Evolutionary conservation across 1,140 invertebrate species (phyloP).

Genomic region (Drosophila pectinifera): DNA sequence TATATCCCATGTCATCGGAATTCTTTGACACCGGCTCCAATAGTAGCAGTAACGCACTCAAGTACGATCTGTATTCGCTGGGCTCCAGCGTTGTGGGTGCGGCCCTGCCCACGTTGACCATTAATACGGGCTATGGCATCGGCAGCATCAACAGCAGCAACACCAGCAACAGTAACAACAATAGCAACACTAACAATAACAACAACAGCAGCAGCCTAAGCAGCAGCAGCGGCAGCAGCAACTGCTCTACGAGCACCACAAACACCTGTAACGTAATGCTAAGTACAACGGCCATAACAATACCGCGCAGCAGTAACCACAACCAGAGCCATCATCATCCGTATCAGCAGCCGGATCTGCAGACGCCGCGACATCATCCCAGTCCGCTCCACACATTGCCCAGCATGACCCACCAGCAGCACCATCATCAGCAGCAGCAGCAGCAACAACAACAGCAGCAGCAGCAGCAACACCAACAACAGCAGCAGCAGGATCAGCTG

Average conservation of each 20-base stretch:
- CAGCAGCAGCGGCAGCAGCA: slow-evolving; percentile 35
- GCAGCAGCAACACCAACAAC: slow-evolving; percentile 25
- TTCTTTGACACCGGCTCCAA: slow-evolving; percentile 84
- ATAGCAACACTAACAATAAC: slow-evolving; percentile 27
- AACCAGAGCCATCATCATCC: slow-evolving; percentile 77
- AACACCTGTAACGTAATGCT: slow-evolving; percentile 79
- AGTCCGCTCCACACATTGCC: slow-evolving; percentile 69
- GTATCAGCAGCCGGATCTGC: slow-evolving; percentile 59
- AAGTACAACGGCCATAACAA: slow-evolving; percentile 79
- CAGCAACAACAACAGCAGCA: slow-evolving; percentile 57
- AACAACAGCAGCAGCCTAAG: slow-evolving; percentile 29
- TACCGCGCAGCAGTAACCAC: slow-evolving; percentile 81
- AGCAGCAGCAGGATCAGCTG: slow-evolving; percentile 38
- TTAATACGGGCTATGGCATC: slow-evolving; percentile 61
- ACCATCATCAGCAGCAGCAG: slow-evolving; percentile 56
- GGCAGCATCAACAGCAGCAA: slow-evolving; percentile 28
- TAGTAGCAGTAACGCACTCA: slow-evolving; percentile 81
- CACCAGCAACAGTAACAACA: slow-evolving; percentile 32
- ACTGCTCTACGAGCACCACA: slow-evolving; percentile 55
- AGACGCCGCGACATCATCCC: slow-evolving; percentile 61
- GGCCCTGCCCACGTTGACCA: slow-evolving; percentile 65
- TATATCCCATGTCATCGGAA: slow-evolving; percentile 84
- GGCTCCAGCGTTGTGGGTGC: slow-evolving; percentile 58
- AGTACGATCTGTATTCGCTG: slow-evolving; percentile 77
- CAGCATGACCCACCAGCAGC: slow-evolving; percentile 67